Evolutionary conservation across 2,113 vertebrate species (phyloP), one percentile per base, ranked within the genome.

Genomic region (Neogale vison): DNA sequence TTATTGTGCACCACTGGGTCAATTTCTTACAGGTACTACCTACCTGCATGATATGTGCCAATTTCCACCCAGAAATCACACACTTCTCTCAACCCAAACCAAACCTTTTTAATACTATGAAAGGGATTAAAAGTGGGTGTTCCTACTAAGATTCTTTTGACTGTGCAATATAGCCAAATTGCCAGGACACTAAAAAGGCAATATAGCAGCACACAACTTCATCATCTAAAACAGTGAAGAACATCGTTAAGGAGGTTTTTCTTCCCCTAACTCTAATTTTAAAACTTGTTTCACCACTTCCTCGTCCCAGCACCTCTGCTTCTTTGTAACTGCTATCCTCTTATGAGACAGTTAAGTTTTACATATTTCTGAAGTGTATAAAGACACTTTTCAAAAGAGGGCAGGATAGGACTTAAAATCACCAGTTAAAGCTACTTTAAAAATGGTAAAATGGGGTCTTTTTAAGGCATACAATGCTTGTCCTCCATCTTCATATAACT

Each of bases 1-100:
- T 97, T 93, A 74, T 34, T 95, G 87, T 55, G 87, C 47, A 95
- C 71, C 92, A 96, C 76, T 88, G 96, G 87, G 84, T 82, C 86
- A 65, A 47, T 89, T 97, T 86, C 94, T 96, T 85, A 95, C 14
- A 93, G 57, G 94, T 95, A 93, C 52, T 45, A 98, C 50, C 86
- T 95, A 96, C 76, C 86, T 94, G 21, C 15, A 96, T 91, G 91
- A 81, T 42, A 74, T 10, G 21, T 81, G 95, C 21, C 94, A 96
- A 97, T 95, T 94, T 93, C 82, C n/a, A 97, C 69, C 83, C 74
- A 93, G 82, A 97, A 96, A 92, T 89, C 50, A 92, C 94, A 93
- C 29, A 95, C 21, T 94, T 80, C 39, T 52, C 8, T 97, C 88
- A 89, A 95, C 0, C 34, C 39, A 96, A 96, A 92, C 71, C 92